These are phyloP conservation scores for Odontesthes bonariensis DNA, from an alignment of 2,113 vertebrate genomes.

Conservation along the genomic window DNA sequence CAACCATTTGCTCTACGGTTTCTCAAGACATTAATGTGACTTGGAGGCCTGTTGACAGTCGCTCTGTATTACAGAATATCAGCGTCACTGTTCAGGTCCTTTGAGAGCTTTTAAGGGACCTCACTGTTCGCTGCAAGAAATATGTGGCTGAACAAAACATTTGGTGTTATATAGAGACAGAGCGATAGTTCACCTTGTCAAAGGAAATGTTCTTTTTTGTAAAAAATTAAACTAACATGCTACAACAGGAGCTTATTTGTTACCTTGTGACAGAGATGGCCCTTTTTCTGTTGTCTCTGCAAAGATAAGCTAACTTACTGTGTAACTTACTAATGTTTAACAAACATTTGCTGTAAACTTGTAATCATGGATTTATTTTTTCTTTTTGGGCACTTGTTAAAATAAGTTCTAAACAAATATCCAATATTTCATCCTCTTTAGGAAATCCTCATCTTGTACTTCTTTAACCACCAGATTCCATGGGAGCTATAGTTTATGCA, in stretches of 20 bases:
- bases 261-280: too few relatives aligned
- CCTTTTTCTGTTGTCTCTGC: too few relatives aligned
- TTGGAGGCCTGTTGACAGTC: background rate
- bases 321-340: too few relatives aligned
- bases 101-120: background rate
- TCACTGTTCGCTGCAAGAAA: background rate
- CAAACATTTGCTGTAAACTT: too few relatives aligned
- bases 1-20: slow-evolving; percentile 54
- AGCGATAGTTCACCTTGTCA: too few relatives aligned
- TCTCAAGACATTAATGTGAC: slow-evolving; percentile 44
- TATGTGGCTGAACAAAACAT: background rate
- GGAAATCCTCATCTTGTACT: background rate
- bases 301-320: too few relatives aligned
- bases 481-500: background rate
- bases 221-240: too few relatives aligned
- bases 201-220: background rate
- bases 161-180: background rate
- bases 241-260: too few relatives aligned
- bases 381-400: too few relatives aligned
- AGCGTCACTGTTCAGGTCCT: slow-evolving; percentile 8
- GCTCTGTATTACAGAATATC: slow-evolving; percentile 41
- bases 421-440: background rate
- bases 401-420: too few relatives aligned
- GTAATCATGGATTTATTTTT: too few relatives aligned
- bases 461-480: background rate